Conservation (phyloP, 2,797 vertebrate genomes). For the Manis pentadactyla region DNA sequence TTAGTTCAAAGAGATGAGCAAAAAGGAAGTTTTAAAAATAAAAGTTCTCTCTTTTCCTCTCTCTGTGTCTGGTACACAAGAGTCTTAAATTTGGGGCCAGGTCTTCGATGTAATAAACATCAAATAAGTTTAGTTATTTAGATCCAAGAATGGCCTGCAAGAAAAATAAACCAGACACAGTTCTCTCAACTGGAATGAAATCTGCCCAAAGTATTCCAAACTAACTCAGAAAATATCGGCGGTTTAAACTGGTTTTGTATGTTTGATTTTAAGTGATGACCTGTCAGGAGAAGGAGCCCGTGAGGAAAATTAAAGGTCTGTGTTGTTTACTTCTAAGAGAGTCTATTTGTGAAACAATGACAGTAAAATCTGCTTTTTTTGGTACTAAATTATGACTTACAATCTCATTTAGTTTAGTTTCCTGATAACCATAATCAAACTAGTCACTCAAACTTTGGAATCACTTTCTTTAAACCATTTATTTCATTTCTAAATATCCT, state of each 20-base stretch:
- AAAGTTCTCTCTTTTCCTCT: background rate
- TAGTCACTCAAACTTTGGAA: background rate
- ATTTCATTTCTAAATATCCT: background rate
- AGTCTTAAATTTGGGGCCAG: background rate
- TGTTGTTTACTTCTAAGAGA: background rate
- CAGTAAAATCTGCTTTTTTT: background rate
- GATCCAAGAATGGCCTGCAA: background rate
- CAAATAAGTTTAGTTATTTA: background rate
- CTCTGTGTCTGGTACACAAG: background rate
- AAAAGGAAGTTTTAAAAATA: slow-evolving; percentile 27
- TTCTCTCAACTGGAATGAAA: background rate
- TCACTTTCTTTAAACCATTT: background rate
- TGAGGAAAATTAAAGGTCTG: background rate
- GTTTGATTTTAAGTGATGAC: background rate
- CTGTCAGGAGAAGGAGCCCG: background rate
- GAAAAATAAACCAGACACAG: background rate
- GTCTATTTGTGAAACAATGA: background rate
- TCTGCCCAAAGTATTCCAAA: background rate
- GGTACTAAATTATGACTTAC: background rate
- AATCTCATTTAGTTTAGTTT: background rate
- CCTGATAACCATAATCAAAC: background rate
- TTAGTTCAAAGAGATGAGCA: background rate
- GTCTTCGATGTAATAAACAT: slow-evolving; percentile 6
- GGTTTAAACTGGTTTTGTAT: background rate
- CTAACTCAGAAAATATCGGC: background rate